Percentiles rank a stretch among this genome's conserved stretches.
Evolutionary conservation across 2,113 vertebrate species (phyloP).

Genomic region (Phyllostomus hastatus): DNA sequence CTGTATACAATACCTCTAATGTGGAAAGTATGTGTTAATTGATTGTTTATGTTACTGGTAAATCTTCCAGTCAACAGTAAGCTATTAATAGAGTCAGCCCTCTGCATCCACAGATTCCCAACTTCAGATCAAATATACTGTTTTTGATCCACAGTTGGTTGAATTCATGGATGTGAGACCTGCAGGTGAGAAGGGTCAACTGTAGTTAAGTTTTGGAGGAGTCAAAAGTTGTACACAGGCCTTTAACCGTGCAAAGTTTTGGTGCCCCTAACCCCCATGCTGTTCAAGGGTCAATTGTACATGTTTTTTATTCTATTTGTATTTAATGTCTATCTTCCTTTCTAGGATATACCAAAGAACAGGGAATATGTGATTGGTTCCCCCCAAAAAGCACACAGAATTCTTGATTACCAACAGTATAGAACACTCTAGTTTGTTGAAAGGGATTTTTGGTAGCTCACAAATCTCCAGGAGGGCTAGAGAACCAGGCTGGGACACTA

Average conservation of each 20-base stretch:
- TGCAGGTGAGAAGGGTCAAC: background rate
- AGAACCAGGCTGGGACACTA: background rate
- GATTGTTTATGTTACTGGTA: background rate
- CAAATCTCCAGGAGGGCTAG: background rate
- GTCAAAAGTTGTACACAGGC: background rate
- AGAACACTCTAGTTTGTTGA: background rate
- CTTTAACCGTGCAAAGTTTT: background rate
- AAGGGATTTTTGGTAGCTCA: background rate
- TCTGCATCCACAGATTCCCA: background rate
- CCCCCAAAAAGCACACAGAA: background rate
- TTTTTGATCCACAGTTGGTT: background rate
- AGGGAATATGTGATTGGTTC: background rate
- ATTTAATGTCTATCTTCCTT: background rate
- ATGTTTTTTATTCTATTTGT: background rate
- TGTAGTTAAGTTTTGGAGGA: background rate
- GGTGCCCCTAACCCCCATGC: background rate
- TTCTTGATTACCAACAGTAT: background rate
- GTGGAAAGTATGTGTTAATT: background rate
- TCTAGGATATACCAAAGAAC: background rate
- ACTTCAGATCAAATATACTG: background rate
- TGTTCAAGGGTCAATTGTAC: background rate
- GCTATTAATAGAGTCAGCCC: background rate
- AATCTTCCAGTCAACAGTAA: background rate
- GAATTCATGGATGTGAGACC: background rate
- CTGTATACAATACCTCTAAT: background rate